Evolutionary conservation across 2,797 vertebrate genomes (phyloP).

Genomic region (Alosa sapidissima): DNA sequence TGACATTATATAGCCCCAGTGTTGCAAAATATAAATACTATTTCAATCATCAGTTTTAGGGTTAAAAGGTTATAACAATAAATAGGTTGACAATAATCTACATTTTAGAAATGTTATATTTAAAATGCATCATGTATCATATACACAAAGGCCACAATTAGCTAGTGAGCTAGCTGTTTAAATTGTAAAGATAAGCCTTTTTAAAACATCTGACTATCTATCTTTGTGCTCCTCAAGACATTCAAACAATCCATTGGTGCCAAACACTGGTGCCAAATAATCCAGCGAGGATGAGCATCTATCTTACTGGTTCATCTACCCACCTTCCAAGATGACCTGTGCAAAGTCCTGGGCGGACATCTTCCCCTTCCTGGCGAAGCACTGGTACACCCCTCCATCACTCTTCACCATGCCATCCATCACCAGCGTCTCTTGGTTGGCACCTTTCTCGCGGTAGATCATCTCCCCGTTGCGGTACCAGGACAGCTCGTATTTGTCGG

Average conservation of each 20-base stretch:
- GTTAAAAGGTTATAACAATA: no score
- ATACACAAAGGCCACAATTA: not conserved
- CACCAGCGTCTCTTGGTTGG: slow-evolving; percentile 91
- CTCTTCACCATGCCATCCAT: slow-evolving; percentile 99
- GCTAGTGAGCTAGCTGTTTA: not conserved
- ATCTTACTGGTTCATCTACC: slow-evolving; percentile 54
- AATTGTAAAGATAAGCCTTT: not conserved
- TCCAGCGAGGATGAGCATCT: no score
- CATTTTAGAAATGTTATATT: no score
- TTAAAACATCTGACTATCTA: not conserved
- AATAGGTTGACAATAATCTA: no score
- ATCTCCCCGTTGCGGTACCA: slow-evolving; percentile 98
- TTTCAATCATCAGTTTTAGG: not conserved
- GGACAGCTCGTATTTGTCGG: slow-evolving; percentile 91
- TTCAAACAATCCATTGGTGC: not conserved
- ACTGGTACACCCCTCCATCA: slow-evolving; percentile 96
- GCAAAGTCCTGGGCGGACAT: slow-evolving; percentile 98
- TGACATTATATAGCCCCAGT: no score
- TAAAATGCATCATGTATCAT: not conserved
- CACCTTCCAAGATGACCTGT: slow-evolving; percentile 96
- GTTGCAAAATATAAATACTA: not conserved
- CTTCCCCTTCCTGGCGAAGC: slow-evolving; percentile 91
- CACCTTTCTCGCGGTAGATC: slow-evolving; percentile 89
- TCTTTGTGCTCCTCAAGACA: not conserved
- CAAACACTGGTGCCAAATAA: no score